Base-by-base conservation (phyloP, 1,140 invertebrate species). In the Harlomillsia oculata region DNA sequence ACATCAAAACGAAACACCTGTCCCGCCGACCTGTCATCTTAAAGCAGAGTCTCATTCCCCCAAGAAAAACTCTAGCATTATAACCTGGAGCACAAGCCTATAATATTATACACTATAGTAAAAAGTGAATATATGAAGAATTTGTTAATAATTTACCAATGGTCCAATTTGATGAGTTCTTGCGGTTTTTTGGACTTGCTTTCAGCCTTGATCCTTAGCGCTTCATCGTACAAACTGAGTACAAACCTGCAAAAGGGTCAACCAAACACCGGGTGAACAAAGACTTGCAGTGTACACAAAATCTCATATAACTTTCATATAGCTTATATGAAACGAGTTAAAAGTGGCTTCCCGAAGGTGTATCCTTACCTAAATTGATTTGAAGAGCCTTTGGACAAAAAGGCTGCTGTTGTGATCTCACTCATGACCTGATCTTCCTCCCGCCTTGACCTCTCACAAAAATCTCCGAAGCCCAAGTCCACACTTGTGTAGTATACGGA, bases 141-240 rank as follows among this genome's bases (percentile, higher is more conserved):
- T n/a, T 26, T 25, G 11, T 48, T 36, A 61, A 45, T 44, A 64
- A 85, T 84, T 87, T 77, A 89, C 89, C 89, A 93, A 71, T 89
- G 85, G 75, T 93, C 89, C 72, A 92, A 76, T 75, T 89, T 90
- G 72, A 92, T 85, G 64, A 92, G 80, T 75, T 93, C 89, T 72
- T 91, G 88, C 43, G 88, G 87, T 75, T 88, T 91, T 78, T 91
- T 92, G 67, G 79, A 83, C 71, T 86, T 87, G 69, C 78, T 80
- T 74, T 89, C 84, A 48, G 89, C 87, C 75, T 91, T 91, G 63
- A 90, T 73, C 72, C 81, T 80, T 41, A 93, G 76, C 58, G 87
- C 89, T 75, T 89, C 81, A 59, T 87, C 85, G 74, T 92, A 92
- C 67, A 91, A 76, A 75, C 86, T 85, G 66, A 88, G 79, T 67